Conservation (phyloP, 1,140 invertebrate genomes). For the Philopotamus ludificatus region DNA sequence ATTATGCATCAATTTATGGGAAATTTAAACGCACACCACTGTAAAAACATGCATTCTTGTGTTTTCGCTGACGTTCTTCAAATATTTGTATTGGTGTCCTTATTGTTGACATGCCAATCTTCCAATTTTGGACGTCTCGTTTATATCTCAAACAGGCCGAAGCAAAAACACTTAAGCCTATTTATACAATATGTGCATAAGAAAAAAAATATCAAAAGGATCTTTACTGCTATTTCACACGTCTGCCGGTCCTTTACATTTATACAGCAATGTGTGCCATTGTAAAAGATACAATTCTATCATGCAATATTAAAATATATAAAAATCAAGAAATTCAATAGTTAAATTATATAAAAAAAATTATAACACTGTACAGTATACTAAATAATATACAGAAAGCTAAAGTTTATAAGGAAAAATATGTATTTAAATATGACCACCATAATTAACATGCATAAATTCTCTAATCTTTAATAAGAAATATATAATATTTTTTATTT, state of each 20-base stretch:
- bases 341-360: too few species aligned
- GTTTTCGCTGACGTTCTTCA: neutral
- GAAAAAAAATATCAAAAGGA: constrained; percentile 18
- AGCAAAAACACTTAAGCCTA: constrained; percentile 31
- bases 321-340: too few species aligned
- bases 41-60: constrained; percentile 3
- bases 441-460: too few species aligned
- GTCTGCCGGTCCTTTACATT: constrained; percentile 24
- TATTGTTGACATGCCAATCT: constrained; percentile 26
- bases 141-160: constrained; percentile 18
- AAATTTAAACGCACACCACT: too few species aligned
- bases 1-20: too few species aligned
- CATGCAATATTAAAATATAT: too few species aligned
- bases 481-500: too few species aligned
- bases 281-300: constrained; percentile 27
- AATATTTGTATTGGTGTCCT: constrained; percentile 25
- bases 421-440: too few species aligned
- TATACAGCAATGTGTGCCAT: constrained; percentile 11
- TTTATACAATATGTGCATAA: constrained; percentile 22
- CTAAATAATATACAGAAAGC: too few species aligned
- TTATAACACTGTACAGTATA: too few species aligned
- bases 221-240: constrained; percentile 21
- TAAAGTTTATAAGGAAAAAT: too few species aligned
- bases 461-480: too few species aligned
- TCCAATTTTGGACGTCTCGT: constrained; percentile 1